Conservation (phyloP, 2,888 invertebrate genomes). For the Leptopilina myrica region DNA sequence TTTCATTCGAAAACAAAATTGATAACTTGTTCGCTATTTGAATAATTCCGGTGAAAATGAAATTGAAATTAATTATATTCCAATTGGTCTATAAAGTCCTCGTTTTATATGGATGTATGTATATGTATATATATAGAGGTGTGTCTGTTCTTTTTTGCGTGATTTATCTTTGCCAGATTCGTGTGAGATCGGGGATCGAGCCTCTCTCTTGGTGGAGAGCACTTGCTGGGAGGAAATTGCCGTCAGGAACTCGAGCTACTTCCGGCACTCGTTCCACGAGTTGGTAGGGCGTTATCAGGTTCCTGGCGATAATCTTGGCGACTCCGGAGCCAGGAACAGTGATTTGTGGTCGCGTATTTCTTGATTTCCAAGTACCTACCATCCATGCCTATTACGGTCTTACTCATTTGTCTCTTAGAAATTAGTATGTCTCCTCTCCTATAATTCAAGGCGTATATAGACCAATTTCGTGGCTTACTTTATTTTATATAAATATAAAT, state of each 20-base stretch:
- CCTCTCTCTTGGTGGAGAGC: slow-evolving; percentile 51
- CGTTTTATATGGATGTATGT: too few species aligned
- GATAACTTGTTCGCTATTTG: too few species aligned
- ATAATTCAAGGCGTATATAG: slow-evolving; percentile 44
- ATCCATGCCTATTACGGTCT: slow-evolving; percentile 47
- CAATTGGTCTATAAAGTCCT: too few species aligned
- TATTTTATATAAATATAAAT: too few species aligned
- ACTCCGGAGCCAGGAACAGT: slow-evolving; percentile 50
- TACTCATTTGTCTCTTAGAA: slow-evolving; percentile 49
- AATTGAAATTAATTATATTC: too few species aligned
- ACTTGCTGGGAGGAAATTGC: slow-evolving; percentile 68
- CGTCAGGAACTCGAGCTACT: slow-evolving; percentile 67
- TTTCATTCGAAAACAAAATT: too few species aligned
- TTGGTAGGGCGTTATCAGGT: slow-evolving; percentile 66
- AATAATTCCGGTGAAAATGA: too few species aligned
- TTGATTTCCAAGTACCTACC: slow-evolving; percentile 51
- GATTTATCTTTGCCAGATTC: slow-evolving; percentile 25
- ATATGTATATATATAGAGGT: not conserved
- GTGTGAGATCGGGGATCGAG: slow-evolving; percentile 42
- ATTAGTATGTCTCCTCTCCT: slow-evolving; percentile 46
- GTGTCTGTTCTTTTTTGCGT: slow-evolving; percentile 1
- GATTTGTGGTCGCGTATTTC: slow-evolving; percentile 63
- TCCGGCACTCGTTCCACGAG: slow-evolving; percentile 63
- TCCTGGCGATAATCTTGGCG: slow-evolving; percentile 67
- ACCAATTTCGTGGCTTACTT: not conserved